Percentiles rank a stretch among this genome's conserved stretches.
phyloP scores from a whole-genome alignment of 2,797 vertebrate species.

The Esox lucius region DNA sequence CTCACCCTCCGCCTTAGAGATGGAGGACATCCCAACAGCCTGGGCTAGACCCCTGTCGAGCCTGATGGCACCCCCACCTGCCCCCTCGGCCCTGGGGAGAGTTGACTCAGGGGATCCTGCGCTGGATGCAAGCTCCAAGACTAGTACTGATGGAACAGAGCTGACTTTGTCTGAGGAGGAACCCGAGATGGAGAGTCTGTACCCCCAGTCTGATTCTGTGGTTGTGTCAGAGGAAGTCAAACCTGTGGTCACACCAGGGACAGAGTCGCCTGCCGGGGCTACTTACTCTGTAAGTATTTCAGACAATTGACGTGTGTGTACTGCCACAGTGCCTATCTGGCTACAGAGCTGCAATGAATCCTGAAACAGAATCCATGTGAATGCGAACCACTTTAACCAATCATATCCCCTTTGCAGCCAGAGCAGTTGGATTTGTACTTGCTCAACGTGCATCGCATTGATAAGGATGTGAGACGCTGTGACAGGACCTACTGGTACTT shows the following conservation, averaged over 20 bases:
- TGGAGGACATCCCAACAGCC: slow-evolving; percentile 80
- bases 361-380: not conserved
- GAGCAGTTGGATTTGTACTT: slow-evolving; percentile 95
- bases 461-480: slow-evolving; percentile 96
- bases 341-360: not conserved
- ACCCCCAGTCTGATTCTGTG: slow-evolving; percentile 77
- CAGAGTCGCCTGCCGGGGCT: slow-evolving; percentile 80
- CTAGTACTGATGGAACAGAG: slow-evolving; percentile 82
- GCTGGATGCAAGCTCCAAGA: slow-evolving; percentile 76
- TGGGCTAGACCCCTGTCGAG: slow-evolving; percentile 57
- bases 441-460: slow-evolving; percentile 95
- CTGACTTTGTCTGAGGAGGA: slow-evolving; percentile 88
- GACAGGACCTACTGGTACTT: slow-evolving; percentile 98
- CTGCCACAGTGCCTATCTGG: not conserved
- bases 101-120: slow-evolving; percentile 53
- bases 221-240: slow-evolving; percentile 68
- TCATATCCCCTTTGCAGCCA: slow-evolving; percentile 69
- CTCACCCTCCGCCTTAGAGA: slow-evolving; percentile 80
- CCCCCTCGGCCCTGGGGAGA: slow-evolving; percentile 58
- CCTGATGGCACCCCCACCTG: slow-evolving; percentile 60
- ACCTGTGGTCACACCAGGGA: slow-evolving; percentile 69
- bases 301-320: not conserved
- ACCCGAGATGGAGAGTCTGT: slow-evolving; percentile 90
- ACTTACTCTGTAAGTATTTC: slow-evolving; percentile 86
- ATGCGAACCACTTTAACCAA: not conserved